These are phyloP conservation scores for Phytoseiulus persimilis DNA, from an alignment of 2,888 invertebrate genomes.

Conservation along the genomic window DNA sequence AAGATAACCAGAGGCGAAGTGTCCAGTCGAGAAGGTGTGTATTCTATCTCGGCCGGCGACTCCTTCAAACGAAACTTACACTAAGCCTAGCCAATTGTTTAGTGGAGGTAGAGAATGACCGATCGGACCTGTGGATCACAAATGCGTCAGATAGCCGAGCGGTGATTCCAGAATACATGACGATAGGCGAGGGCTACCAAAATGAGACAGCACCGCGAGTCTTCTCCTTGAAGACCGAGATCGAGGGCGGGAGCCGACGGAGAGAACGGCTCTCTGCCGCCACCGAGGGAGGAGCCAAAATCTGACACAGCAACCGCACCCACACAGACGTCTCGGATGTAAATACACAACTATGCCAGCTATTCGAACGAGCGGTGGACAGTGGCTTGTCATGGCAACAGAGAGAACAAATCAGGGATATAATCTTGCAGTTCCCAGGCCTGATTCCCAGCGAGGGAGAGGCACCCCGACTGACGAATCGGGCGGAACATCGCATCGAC, in stretches of 20 bases:
- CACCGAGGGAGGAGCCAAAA: constrained; percentile 44
- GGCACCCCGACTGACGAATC: too few relatives aligned
- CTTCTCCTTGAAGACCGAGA: not conserved
- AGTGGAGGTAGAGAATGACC: not conserved
- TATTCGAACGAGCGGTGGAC: too few relatives aligned
- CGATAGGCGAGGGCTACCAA: not conserved
- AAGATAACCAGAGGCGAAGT: not conserved
- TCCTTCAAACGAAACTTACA: not conserved
- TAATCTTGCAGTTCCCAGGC: too few relatives aligned
- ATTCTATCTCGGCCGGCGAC: not conserved
- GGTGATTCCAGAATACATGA: not conserved
- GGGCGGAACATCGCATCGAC: not conserved
- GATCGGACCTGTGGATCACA: not conserved
- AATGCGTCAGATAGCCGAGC: not conserved
- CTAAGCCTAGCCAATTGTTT: not conserved
- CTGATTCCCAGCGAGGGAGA: too few relatives aligned
- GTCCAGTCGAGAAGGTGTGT: not conserved
- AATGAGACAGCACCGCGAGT: not conserved
- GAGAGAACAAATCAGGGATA: too few relatives aligned
- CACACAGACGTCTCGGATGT: too few relatives aligned
- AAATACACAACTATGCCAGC: too few relatives aligned
- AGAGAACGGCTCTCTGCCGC: too few relatives aligned
- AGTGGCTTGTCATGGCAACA: too few relatives aligned
- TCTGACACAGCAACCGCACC: constrained; percentile 45
- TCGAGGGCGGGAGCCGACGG: not conserved